Conservation (phyloP, 1,140 invertebrate genomes). For the Apocrypta bakeri region DNA sequence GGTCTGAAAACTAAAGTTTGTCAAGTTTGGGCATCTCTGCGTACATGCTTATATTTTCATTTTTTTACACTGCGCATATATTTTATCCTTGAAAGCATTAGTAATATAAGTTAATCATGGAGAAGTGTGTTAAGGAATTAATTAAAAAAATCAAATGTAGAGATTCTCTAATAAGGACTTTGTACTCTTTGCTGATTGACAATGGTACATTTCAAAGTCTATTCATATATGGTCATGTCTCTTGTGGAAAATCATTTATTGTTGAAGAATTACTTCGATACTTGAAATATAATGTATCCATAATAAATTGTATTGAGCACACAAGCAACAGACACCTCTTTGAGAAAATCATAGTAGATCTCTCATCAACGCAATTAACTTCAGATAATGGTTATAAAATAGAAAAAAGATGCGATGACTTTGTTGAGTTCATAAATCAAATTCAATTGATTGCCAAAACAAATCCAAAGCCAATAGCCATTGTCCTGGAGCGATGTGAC, state of each 20-base stretch:
- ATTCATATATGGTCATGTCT: slow-evolving; percentile 86
- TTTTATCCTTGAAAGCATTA: slow-evolving; percentile 17
- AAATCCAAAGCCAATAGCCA: slow-evolving; percentile 73
- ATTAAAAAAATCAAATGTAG: slow-evolving; percentile 75
- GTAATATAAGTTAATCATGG: slow-evolving; percentile 70
- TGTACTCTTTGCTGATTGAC: slow-evolving; percentile 78
- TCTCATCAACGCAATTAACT: slow-evolving; percentile 71
- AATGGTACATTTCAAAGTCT: slow-evolving; percentile 79
- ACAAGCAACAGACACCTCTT: slow-evolving; percentile 84
- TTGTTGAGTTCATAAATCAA: slow-evolving; percentile 82
- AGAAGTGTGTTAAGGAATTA: slow-evolving; percentile 69
- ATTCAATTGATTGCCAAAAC: slow-evolving; percentile 71
- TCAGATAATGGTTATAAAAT: slow-evolving; percentile 62
- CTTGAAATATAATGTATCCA: slow-evolving; percentile 78
- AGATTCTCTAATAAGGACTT: slow-evolving; percentile 75
- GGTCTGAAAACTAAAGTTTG: slow-evolving; percentile 54
- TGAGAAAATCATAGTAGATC: slow-evolving; percentile 82
- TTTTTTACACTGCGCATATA: slow-evolving; percentile 18
- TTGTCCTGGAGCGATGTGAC: slow-evolving; percentile 88
- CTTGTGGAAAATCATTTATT: slow-evolving; percentile 86
- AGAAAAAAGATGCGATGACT: slow-evolving; percentile 80
- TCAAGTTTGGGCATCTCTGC: slow-evolving; percentile 49
- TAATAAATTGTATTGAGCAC: slow-evolving; percentile 89
- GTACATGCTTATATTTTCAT: slow-evolving; percentile 25
- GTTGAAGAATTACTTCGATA: slow-evolving; percentile 77